Base-by-base conservation (phyloP, 1,140 invertebrate species). In the Chrysomallon squamiferum region DNA sequence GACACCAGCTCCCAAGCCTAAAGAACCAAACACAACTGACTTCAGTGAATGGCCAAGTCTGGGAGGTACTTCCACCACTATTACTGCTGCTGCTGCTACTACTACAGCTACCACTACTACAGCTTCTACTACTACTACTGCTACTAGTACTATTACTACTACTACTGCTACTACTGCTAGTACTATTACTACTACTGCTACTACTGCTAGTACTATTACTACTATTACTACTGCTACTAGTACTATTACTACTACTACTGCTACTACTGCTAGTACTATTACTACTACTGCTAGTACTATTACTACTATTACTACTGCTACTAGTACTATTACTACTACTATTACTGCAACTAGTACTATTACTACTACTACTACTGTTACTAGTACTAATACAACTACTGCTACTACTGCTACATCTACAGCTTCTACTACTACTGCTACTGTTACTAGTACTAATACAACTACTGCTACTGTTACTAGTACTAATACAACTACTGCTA, bases 231-330 rank as follows among this genome's bases (percentile, higher is more conserved):
- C 43, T 25, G 27, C 35, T 47, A 43, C 29, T 61, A 33, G 13
- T 58, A 33, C 30, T 58, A 1, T 25, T 2, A 1, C 22, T 27
- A 58, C 30, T 33, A 30, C 2, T 33, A 20, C 35, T 47, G 6
- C 43, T 29, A 61, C 43, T 61, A 47, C 61, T 62, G 43, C 61
- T 63, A 41, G 52, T 63, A 33, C 63, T 65, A 29, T 59, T 60
- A 11, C 56, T 63, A 57, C 61, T 63, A 63, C 61, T 63, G 59
- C 22, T 65, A 65, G 47, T 63, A 43, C 57, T 59, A 59, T 30
- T 61, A 59, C 45, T 38, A 65, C 52, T 43, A 59, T 32, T 65
- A 27, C 47, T 63, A 56, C 61, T 62, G 1, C 60, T 25, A 25
- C 43, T 50, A 27, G 41, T 29, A 54, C 30, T 22, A 54, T 22